phyloP scores from a whole-genome alignment of 2,113 vertebrate species.

The Micromys minutus region DNA sequence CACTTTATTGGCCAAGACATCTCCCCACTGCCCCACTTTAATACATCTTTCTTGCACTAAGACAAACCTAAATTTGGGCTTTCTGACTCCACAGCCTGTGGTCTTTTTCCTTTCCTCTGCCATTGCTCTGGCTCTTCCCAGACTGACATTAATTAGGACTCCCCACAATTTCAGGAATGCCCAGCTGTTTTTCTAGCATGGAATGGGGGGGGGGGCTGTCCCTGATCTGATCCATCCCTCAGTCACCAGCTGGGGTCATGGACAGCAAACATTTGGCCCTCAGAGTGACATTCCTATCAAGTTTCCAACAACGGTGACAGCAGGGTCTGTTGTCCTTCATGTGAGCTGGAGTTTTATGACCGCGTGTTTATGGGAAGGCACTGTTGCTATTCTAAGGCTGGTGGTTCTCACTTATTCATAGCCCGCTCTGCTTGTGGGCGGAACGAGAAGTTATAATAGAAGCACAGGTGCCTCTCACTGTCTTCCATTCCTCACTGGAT shows the following conservation, averaged over 20 bases:
- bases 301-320: neutral
- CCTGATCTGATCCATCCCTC: neutral
- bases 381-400: slow-evolving; percentile 71
- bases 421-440: slow-evolving; percentile 68
- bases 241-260: neutral
- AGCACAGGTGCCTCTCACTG: slow-evolving; percentile 82
- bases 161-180: neutral
- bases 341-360: slow-evolving; percentile 54
- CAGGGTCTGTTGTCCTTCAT: neutral
- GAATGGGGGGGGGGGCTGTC: neutral
- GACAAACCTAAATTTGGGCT: neutral
- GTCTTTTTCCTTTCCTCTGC: no score
- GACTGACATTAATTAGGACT: slow-evolving; percentile 35
- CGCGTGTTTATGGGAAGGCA: slow-evolving; percentile 61
- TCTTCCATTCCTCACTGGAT: slow-evolving; percentile 79
- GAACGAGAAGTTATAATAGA: slow-evolving; percentile 78
- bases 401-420: slow-evolving; percentile 73
- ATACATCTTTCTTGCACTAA: rapidly evolving
- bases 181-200: slow-evolving; percentile 21
- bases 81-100: neutral
- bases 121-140: neutral
- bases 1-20: neutral
- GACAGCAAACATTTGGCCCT: slow-evolving; percentile 26
- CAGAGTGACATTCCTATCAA: neutral
- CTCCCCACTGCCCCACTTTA: neutral